Percentiles rank a stretch among this genome's conserved stretches.
Evolutionary conservation across 2,888 invertebrate genomes (phyloP).

Genomic region (Melangyna quadrimaculata): DNA sequence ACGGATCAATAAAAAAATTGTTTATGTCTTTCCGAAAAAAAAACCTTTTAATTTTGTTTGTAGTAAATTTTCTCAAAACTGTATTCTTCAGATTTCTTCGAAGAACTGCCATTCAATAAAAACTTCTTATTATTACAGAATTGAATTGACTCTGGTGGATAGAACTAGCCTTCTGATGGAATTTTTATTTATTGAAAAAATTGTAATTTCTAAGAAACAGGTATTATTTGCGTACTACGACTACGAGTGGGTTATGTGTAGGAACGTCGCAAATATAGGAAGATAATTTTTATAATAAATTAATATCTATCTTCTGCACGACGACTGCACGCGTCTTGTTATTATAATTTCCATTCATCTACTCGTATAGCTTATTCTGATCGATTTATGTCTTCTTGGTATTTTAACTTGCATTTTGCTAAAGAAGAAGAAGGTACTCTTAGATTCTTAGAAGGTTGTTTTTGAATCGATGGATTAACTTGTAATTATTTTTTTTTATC

Average conservation of each 20-base stretch:
- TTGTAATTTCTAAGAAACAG: not conserved
- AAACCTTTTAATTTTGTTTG: too few species aligned
- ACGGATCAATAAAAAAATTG: too few species aligned
- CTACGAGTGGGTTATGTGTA: not conserved
- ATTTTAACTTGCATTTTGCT: not conserved
- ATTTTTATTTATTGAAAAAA: not conserved
- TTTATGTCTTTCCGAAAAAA: too few species aligned
- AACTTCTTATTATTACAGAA: too few species aligned
- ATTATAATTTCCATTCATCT: not conserved
- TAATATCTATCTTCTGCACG: too few species aligned
- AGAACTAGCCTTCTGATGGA: not conserved
- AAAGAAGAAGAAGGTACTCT: not conserved
- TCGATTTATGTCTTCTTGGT: not conserved
- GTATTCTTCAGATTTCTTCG: too few species aligned
- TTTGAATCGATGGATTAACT: not conserved
- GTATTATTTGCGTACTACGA: not conserved
- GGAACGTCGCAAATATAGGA: not conserved
- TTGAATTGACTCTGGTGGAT: not conserved
- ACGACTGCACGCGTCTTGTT: not conserved
- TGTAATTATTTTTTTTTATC: not conserved
- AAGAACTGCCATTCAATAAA: too few species aligned
- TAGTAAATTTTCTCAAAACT: too few species aligned
- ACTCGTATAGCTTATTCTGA: not conserved
- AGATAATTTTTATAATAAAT: not conserved
- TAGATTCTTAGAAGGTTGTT: not conserved